Conservation (phyloP, 2,888 invertebrate species). For the Sinohyriopsis cumingii region DNA sequence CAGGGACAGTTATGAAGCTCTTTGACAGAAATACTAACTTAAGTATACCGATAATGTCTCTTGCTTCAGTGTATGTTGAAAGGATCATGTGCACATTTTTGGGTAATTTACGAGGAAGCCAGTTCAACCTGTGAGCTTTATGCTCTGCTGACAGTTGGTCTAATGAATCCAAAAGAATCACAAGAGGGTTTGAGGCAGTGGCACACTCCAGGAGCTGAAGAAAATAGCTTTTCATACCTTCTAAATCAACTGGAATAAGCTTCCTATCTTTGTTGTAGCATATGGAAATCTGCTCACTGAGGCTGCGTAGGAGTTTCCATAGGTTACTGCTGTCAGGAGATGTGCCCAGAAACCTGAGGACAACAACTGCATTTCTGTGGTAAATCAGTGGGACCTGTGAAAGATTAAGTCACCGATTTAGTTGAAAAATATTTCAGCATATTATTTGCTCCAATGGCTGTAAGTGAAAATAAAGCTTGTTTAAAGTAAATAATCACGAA, state of each 20-base stretch:
- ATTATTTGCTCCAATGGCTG: background rate
- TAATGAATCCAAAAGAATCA: slow-evolving; percentile 60
- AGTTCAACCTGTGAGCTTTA: slow-evolving; percentile 58
- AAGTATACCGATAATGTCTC: slow-evolving; percentile 54
- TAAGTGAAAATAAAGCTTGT: slow-evolving; percentile 12
- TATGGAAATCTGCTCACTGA: slow-evolving; percentile 56
- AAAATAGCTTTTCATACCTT: slow-evolving; percentile 51
- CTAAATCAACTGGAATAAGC: slow-evolving; percentile 48
- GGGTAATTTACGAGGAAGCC: slow-evolving; percentile 59
- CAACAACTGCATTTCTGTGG: slow-evolving; percentile 31
- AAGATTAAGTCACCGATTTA: no score
- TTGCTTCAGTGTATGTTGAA: slow-evolving; percentile 55
- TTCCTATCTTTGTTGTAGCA: slow-evolving; percentile 31
- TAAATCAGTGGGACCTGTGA: slow-evolving; percentile 18
- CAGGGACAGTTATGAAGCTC: slow-evolving; percentile 46
- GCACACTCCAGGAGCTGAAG: slow-evolving; percentile 41
- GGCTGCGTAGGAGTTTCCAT: slow-evolving; percentile 46
- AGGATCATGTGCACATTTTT: slow-evolving; percentile 55
- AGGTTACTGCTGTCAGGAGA: slow-evolving; percentile 59
- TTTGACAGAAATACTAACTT: slow-evolving; percentile 25
- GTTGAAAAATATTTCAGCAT: no score
- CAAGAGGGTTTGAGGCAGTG: slow-evolving; percentile 42
- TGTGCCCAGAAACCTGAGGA: slow-evolving; percentile 62
- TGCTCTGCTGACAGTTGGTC: slow-evolving; percentile 57
- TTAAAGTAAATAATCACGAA: no score